A percentile compares a stretch with the other conserved stretches of the same genome.
phyloP scores from a whole-genome alignment of 2,888 invertebrate species.

The Heliconius hortense region DNA sequence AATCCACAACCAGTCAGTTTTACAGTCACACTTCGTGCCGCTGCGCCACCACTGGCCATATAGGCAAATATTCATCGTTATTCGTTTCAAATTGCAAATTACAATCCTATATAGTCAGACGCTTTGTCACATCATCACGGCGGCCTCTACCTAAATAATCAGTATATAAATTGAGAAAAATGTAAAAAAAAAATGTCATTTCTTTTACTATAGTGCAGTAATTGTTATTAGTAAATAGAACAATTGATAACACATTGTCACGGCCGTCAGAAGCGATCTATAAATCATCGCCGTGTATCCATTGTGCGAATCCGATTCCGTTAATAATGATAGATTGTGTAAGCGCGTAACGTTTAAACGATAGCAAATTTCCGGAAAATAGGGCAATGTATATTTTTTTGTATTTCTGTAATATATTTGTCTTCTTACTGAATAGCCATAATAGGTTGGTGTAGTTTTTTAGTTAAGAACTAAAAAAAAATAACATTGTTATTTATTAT shows the following conservation, averaged over 20 bases:
- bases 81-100: no score
- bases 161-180: neutral
- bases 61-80: no score
- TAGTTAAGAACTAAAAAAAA: neutral
- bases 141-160: neutral
- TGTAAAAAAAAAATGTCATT: neutral
- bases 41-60: no score
- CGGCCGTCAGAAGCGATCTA: conserved; percentile 34
- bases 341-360: conserved; percentile 27
- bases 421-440: neutral
- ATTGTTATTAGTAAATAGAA: conserved; percentile 27
- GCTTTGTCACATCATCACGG: neutral
- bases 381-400: conserved; percentile 6
- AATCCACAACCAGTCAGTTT: no score
- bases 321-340: conserved; percentile 44
- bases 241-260: conserved; percentile 35
- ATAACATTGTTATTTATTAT: neutral
- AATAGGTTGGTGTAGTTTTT: neutral
- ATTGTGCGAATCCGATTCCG: conserved; percentile 40
- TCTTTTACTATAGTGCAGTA: neutral
- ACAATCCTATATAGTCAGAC: neutral
- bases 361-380: conserved; percentile 22
- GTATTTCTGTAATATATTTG: neutral
- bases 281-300: conserved; percentile 42
- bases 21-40: no score